Evolutionary conservation across 1,140 invertebrate species (phyloP), one percentile per base, ranked within the genome.

Genomic region (Achroia grisella): DNA sequence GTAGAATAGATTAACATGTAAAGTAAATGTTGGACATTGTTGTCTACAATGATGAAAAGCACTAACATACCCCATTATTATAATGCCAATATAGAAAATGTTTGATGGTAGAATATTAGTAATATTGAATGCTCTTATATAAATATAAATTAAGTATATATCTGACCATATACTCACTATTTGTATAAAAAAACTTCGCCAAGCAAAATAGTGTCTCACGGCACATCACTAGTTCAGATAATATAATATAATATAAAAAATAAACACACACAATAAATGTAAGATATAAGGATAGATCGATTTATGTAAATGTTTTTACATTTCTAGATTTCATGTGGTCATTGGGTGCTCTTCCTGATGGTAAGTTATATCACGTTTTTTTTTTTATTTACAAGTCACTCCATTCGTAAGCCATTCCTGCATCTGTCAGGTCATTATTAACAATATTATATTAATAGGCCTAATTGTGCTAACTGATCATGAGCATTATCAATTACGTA

Each of bases 321-420:
- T 90, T 94, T 93, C 88, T 94, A 97, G 95, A 97, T 94, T 96
- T 97, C 92, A 96, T 97, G 93, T 97, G 95, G 95, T 96, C 95
- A 88, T 91, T 97, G 91, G 95, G 95, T 92, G 94, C 94, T 90
- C 93, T 97, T 90, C 95, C 95, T 89, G 95, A 97, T 90, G 95
- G 95, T 97, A 90, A 94, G 94, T 93, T 70, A 37, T 60, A 54
- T 61, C 41, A 63, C 44, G n/a, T n/a, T n/a, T 71, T 68, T 77
- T 71, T 73, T 70, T 66, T 56, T 60, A 52, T 23, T 23, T 3
- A 23, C 2, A 61, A 67, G 57, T 68, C 67, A 69, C 53, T 58
- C 59, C 57, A 56, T 45, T 63, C 62, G 50, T 48, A 44, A 60
- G 34, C 49, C 56, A 40, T 33, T 54, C 48, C 50, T 53, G 59